phyloP scores from a whole-genome alignment of 1,140 invertebrate species.

The Brachionus manjavacas region DNA sequence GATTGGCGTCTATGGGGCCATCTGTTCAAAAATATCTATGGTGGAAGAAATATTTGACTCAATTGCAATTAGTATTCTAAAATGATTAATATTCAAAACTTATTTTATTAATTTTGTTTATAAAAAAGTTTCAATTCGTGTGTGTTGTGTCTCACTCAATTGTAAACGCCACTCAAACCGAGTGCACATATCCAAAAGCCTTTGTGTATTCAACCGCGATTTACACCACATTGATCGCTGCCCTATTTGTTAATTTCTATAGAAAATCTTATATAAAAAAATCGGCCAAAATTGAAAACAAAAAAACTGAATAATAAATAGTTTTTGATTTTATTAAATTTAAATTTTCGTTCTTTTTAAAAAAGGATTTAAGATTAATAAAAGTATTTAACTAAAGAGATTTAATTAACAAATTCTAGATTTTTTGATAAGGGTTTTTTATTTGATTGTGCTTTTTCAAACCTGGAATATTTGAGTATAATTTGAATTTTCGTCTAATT shows the following conservation, averaged over 20 bases:
- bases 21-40: constrained; percentile 56
- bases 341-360: background rate
- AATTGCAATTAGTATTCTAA: constrained; percentile 49
- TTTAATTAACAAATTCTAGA: background rate
- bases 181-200: constrained; percentile 27
- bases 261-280: constrained; percentile 4
- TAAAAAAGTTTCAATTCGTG: background rate
- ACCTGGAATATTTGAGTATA: too few species aligned
- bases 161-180: background rate
- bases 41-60: constrained; percentile 59
- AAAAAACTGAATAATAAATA: background rate
- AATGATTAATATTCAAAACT: background rate
- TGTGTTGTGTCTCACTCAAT: background rate
- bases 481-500: too few species aligned
- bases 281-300: background rate
- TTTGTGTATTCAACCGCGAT: background rate
- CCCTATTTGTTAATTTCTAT: constrained; percentile 2
- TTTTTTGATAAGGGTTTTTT: too few species aligned
- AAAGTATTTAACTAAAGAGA: background rate
- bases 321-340: background rate
- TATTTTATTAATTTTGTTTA: background rate
- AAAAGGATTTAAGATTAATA: background rate
- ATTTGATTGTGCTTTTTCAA: too few species aligned
- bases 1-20: constrained; percentile 61
- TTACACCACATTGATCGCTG: background rate